Evolutionary conservation across 2,888 invertebrate species (phyloP).

Genomic region (Aleiodes alternator): DNA sequence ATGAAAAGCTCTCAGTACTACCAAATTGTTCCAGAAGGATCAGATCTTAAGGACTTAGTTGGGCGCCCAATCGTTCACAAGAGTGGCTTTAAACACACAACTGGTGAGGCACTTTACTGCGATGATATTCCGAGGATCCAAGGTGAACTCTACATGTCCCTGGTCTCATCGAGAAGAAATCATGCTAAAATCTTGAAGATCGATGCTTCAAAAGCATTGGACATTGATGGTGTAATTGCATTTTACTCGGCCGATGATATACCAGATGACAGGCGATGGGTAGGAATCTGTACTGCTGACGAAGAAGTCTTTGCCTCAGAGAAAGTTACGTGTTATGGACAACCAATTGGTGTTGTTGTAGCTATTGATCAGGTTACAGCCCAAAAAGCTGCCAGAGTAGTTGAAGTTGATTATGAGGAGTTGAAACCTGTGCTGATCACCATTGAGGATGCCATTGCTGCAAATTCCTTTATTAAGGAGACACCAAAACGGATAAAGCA

Average conservation of each 20-base stretch:
- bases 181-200: conserved; percentile 88
- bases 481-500: conserved; percentile 79
- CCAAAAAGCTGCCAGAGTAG: conserved; percentile 88
- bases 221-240: conserved; percentile 86
- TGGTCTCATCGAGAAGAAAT: conserved; percentile 88
- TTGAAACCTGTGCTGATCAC: conserved; percentile 87
- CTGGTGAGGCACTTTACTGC: conserved; percentile 93
- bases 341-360: conserved; percentile 87
- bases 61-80: conserved; percentile 88
- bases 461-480: conserved; percentile 82
- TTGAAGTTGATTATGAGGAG: conserved; percentile 89
- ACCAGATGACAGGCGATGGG: conserved; percentile 80
- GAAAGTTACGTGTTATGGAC: conserved; percentile 87
- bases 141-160: conserved; percentile 87
- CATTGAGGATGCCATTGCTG: conserved; percentile 91
- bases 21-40: conserved; percentile 77
- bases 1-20: conserved; percentile 86
- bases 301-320: conserved; percentile 82
- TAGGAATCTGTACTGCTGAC: conserved; percentile 86
- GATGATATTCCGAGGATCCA: conserved; percentile 89
- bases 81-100: conserved; percentile 91
- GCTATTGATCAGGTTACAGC: conserved; percentile 88
- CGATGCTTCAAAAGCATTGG: conserved; percentile 85
- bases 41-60: conserved; percentile 83
- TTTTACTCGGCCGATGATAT: conserved; percentile 89